Evolutionary conservation across 1,140 invertebrate genomes (phyloP).

Genomic region (Anoplophora glabripennis): DNA sequence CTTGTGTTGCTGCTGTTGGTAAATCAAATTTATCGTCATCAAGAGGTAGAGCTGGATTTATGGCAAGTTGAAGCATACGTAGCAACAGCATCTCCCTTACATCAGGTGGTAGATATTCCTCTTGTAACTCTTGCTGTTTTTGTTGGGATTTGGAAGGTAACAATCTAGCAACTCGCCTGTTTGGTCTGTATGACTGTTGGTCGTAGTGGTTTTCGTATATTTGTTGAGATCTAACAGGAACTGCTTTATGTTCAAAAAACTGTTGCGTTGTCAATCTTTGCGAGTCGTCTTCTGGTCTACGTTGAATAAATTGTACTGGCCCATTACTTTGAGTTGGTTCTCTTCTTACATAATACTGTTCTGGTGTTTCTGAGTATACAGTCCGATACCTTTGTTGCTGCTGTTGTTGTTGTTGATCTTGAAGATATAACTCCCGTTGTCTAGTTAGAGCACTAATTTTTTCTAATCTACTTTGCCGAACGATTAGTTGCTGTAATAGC

Average conservation of each 20-base stretch:
- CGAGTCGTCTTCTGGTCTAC: conserved; percentile 10
- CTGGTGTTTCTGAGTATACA: no score
- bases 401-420: no score
- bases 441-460: conserved; percentile 43
- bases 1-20: conserved; percentile 37
- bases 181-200: conserved; percentile 13
- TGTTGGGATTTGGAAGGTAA: conserved; percentile 8
- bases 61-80: conserved; percentile 67
- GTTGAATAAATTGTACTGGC: conserved; percentile 12
- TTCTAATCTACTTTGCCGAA: conserved; percentile 56
- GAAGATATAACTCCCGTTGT: conserved; percentile 22
- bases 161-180: conserved; percentile 32
- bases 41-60: conserved; percentile 59
- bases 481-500: conserved; percentile 56
- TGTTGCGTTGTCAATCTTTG: no score
- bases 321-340: no score
- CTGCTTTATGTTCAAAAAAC: no score
- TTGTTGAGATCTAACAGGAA: conserved; percentile 3
- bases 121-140: conserved; percentile 44
- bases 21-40: conserved; percentile 36
- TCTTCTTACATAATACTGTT: conserved; percentile 27
- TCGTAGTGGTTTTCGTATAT: conserved; percentile 9
- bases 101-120: conserved; percentile 62
- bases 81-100: conserved; percentile 65
- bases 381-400: no score